A percentile compares a stretch with the other conserved stretches of the same genome.
Evolutionary conservation across 92 coral and sea anemone genomes (phyloP).

Genomic region (Epizoanthus ramosus): DNA sequence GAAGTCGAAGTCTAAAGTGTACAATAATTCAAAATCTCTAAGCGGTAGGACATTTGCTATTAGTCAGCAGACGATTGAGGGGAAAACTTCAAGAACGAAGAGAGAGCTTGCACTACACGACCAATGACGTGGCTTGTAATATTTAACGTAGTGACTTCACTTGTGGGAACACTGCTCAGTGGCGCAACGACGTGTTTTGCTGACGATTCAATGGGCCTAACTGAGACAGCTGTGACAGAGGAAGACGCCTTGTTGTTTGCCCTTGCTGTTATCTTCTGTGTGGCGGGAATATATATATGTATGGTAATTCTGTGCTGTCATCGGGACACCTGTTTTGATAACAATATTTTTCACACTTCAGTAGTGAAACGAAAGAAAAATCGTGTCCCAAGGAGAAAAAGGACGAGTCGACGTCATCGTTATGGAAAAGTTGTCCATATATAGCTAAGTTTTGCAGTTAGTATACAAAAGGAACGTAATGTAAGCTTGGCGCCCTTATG

Average conservation of each 20-base stretch:
- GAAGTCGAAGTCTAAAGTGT: too few relatives aligned
- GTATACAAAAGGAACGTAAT: too few relatives aligned
- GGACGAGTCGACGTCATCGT: too few relatives aligned
- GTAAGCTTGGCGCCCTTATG: too few relatives aligned
- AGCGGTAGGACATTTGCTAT: too few relatives aligned
- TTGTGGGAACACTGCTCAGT: not conserved
- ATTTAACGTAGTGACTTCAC: not conserved
- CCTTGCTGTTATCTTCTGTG: not conserved
- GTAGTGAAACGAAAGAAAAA: not conserved
- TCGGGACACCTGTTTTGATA: slow-evolving; percentile 22
- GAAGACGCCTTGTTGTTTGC: slow-evolving; percentile 11
- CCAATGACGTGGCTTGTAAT: not conserved
- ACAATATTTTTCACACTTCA: not conserved
- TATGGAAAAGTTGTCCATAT: too few relatives aligned
- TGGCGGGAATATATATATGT: slow-evolving; percentile 13
- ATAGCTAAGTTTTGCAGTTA: too few relatives aligned
- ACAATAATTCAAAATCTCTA: too few relatives aligned
- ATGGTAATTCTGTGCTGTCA: slow-evolving; percentile 10
- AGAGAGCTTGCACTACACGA: too few relatives aligned
- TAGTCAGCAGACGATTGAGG: too few relatives aligned
- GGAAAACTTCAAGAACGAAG: not conserved
- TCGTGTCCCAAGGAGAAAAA: not conserved
- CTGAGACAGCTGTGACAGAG: not conserved
- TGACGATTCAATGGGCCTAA: not conserved
- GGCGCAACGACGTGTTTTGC: slow-evolving; percentile 7